phyloP scores from a whole-genome alignment of 2,113 vertebrate genomes.

The Osmerus mordax region DNA sequence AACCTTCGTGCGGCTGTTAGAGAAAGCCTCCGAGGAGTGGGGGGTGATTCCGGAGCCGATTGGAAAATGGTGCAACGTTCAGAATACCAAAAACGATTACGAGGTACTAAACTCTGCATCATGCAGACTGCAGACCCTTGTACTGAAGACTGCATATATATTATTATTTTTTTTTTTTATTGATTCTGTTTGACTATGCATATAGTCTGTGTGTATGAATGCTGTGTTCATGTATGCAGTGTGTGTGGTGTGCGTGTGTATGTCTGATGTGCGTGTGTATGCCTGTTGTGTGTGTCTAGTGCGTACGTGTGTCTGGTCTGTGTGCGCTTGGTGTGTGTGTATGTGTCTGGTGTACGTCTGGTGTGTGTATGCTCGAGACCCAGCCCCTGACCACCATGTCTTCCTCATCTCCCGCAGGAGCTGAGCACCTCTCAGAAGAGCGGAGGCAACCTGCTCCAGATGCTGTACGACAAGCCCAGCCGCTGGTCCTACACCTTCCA shows the following conservation, averaged over 20 bases:
- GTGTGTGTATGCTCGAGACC: neutral
- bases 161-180: too few relatives aligned
- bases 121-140: neutral
- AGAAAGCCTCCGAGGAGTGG: conserved; percentile 71
- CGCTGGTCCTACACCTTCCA: conserved; percentile 74
- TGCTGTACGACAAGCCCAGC: conserved; percentile 75
- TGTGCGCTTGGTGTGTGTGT: neutral
- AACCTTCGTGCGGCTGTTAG: conserved; percentile 70
- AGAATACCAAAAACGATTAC: conserved; percentile 57
- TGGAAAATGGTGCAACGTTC: conserved; percentile 78
- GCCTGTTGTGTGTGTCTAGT: too few relatives aligned
- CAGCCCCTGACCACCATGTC: neutral
- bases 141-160: too few relatives aligned
- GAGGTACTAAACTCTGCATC: conserved; percentile 47
- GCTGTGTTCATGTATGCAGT: too few relatives aligned
- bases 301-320: too few relatives aligned
- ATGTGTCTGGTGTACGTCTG: neutral
- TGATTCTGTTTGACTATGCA: too few relatives aligned
- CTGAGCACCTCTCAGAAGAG: conserved; percentile 77
- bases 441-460: conserved; percentile 76
- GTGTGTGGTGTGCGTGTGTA: too few relatives aligned
- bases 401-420: conserved; percentile 54
- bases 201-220: too few relatives aligned
- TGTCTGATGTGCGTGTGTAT: too few relatives aligned
- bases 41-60: conserved; percentile 76